Evolutionary conservation across 1,140 invertebrate species (phyloP).

Genomic region (Hormaphis cornu): DNA sequence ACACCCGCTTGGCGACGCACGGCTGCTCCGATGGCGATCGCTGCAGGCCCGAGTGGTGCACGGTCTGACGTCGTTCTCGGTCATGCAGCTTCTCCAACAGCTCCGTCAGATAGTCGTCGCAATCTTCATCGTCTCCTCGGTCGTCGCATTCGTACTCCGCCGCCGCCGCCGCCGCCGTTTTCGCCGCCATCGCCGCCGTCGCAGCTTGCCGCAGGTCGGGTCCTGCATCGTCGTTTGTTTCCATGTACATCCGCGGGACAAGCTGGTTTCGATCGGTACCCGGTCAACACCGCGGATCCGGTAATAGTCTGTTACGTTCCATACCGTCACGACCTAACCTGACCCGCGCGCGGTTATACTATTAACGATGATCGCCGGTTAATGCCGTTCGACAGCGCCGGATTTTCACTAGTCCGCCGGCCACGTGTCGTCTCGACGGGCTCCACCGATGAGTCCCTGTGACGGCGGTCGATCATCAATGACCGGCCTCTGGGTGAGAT

Average conservation of each 20-base stretch:
- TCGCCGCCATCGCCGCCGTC: not conserved
- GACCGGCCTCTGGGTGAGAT: not conserved
- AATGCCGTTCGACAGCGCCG: too few species aligned
- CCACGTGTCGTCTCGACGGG: not conserved
- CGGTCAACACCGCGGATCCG: not conserved
- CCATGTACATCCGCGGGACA: not conserved
- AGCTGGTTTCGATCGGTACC: not conserved
- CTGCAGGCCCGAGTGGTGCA: not conserved
- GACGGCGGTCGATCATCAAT: conserved; percentile 24
- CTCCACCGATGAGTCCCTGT: too few species aligned
- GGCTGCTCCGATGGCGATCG: not conserved
- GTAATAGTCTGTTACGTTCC: conserved; percentile 14
- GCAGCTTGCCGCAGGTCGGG: not conserved
- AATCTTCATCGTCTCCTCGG: not conserved
- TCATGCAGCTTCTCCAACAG: not conserved
- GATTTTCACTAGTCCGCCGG: not conserved
- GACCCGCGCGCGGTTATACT: too few species aligned
- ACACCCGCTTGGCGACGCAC: not conserved
- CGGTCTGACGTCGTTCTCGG: not conserved
- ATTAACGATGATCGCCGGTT: too few species aligned
- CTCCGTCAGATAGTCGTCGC: not conserved
- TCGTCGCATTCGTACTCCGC: not conserved
- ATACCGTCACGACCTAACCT: too few species aligned
- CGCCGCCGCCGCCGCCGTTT: not conserved
- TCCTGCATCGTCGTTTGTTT: conserved; percentile 1